Percentiles rank a stretch among this genome's conserved stretches.
Conservation (phyloP, 1,140 invertebrate species). For the Bombus terrestris region DNA sequence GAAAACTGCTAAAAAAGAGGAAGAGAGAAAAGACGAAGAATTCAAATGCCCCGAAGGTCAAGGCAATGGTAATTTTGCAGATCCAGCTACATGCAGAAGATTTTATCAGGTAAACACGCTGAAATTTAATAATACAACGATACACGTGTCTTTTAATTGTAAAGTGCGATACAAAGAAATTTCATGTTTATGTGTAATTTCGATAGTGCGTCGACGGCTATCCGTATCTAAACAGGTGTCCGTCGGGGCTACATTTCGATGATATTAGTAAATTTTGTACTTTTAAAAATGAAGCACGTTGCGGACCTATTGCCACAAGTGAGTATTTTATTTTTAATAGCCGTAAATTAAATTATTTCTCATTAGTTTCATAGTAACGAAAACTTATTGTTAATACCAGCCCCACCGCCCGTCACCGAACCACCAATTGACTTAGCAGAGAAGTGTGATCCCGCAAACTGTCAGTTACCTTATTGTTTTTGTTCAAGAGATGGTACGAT, state of each 20-base stretch:
- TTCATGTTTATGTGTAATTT: slow-evolving; percentile 4
- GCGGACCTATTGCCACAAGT: slow-evolving; percentile 94
- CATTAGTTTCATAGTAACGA: not conserved
- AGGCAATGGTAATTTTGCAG: slow-evolving; percentile 95
- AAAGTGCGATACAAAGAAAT: not conserved
- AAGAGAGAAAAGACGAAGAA: slow-evolving; percentile 85
- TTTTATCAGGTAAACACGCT: slow-evolving; percentile 90
- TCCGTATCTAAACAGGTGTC: slow-evolving; percentile 93
- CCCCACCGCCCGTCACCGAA: slow-evolving; percentile 90
- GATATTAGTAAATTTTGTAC: slow-evolving; percentile 95
- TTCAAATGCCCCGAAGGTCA: slow-evolving; percentile 89
- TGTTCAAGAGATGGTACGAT: slow-evolving; percentile 95
- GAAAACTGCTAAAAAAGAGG: slow-evolving; percentile 75
- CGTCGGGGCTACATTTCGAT: slow-evolving; percentile 94
- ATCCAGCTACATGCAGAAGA: slow-evolving; percentile 92
- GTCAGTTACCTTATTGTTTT: slow-evolving; percentile 94
- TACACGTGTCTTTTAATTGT: not conserved
- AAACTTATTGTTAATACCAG: slow-evolving; percentile 80
- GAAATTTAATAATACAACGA: not conserved
- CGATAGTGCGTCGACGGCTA: slow-evolving; percentile 92
- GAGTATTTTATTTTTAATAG: slow-evolving; percentile 79
- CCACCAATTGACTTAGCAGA: slow-evolving; percentile 89
- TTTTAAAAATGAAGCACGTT: slow-evolving; percentile 95
- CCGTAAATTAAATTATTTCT: not conserved
- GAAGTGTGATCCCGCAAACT: slow-evolving; percentile 90